phyloP scores from a whole-genome alignment of 2,113 vertebrate genomes.

The Todiramphus saurophagus region DNA sequence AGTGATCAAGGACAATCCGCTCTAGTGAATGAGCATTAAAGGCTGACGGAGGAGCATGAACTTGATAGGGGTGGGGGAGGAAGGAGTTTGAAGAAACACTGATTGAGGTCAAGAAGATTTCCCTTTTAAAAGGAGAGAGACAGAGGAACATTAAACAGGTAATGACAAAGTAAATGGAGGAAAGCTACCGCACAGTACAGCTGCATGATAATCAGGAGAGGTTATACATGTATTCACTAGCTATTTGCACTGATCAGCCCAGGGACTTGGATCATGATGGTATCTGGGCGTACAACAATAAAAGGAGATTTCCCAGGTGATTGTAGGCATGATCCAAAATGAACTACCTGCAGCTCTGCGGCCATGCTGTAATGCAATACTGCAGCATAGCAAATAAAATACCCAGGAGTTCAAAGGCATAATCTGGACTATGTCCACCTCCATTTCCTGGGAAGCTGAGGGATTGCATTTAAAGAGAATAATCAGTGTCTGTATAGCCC shows the following conservation, averaged over 20 bases:
- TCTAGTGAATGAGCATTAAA: not conserved
- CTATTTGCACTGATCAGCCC: constrained; percentile 22
- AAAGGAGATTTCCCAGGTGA: constrained; percentile 25
- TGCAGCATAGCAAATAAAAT: not conserved
- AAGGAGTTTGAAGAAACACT: not conserved
- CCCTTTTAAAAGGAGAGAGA: not conserved
- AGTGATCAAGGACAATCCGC: not conserved
- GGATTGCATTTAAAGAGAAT: not conserved
- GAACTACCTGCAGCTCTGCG: not conserved
- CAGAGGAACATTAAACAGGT: constrained; percentile 29
- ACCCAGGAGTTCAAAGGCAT: not conserved
- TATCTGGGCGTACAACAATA: constrained; percentile 18
- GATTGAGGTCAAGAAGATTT: constrained; percentile 25
- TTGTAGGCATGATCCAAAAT: not conserved
- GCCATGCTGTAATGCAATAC: not conserved
- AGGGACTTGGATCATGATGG: constrained; percentile 6
- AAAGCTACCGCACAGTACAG: not conserved
- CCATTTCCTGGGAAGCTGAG: not conserved
- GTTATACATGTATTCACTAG: constrained; percentile 4
- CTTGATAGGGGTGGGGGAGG: not conserved
- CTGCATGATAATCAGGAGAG: constrained; percentile 3
- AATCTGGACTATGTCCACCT: not conserved
- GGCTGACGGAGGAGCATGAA: not conserved
- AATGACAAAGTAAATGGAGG: constrained; percentile 27
- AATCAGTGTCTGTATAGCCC: not conserved